Base-by-base conservation (phyloP, 2,113 vertebrate species). In the Colinus virginianus region DNA sequence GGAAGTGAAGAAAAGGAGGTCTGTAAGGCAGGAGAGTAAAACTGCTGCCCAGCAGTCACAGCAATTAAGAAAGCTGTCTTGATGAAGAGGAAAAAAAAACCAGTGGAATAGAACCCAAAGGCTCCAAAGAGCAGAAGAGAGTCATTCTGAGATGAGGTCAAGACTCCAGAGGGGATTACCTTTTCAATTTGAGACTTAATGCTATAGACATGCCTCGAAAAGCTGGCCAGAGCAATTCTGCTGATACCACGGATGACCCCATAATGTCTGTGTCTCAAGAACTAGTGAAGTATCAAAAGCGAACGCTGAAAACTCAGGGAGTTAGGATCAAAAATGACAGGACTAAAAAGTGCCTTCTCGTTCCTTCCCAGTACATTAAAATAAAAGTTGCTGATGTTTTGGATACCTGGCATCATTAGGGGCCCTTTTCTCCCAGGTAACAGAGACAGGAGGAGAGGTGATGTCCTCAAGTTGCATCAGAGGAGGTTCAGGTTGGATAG, bases 101-200 rank as follows among this genome's bases (percentile, higher is more conserved):
- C 67, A 84, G 1, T 18, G 7, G 3, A 68, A 70, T 18, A 85
- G 63, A 94, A 79, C 63, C 86, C 83, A 77, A 88, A 66, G 64
- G 76, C 92, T 93, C 90, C 14, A 62, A 85, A 91, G 85, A 87
- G 59, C 75, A 88, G 68, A 23, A 83, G 93, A 90, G 91, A 90
- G 85, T 74, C 56, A 85, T 91, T 79, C 36, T 23, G 81, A 82
- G 89, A 91, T 85, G 83, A 95, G 95, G 90, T 86, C 88, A 94
- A 77, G 85, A 8, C 85, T 96, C 93, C 88, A 6, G 25, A 90
- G 85, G 88, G 88, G 72, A 90, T 86, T 88, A 78, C 64, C 83
- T 86, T 70, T 63, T 85, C 56, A 80, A 43, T 70, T 80, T 59
- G 88, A 96, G 90, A 66, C 82, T 93, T 63, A 95, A 80, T 3